Conservation (phyloP, 2,797 vertebrate species). For the Zenarchopterus dispar region DNA sequence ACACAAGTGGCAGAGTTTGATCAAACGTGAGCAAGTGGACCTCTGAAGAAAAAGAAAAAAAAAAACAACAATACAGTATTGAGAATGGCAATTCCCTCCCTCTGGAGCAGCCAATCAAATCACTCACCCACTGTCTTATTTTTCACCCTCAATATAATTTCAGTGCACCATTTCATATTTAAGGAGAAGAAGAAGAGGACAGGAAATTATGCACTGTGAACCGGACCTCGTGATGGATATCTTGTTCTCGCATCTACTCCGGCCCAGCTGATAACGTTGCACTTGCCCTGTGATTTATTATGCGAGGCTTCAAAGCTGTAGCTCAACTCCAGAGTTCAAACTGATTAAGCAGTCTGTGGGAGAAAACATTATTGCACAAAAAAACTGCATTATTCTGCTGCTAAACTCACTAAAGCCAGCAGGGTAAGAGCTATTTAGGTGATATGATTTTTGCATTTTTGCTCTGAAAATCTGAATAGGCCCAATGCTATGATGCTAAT, state of each 20-base stretch:
- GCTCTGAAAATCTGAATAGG: too few relatives aligned
- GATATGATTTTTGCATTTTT: too few relatives aligned
- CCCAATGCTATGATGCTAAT: too few relatives aligned
- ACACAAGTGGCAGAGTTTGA: not conserved
- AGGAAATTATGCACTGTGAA: constrained; percentile 43
- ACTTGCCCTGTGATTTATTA: constrained; percentile 51
- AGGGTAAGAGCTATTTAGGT: constrained; percentile 6
- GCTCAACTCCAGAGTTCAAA: constrained; percentile 47
- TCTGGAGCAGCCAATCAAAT: not conserved
- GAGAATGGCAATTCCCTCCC: not conserved
- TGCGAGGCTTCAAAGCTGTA: constrained; percentile 42
- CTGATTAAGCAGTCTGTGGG: constrained; percentile 33
- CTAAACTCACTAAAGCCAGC: constrained; percentile 13
- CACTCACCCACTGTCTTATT: not conserved
- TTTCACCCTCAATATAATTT: constrained; percentile 1
- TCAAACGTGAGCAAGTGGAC: not conserved
- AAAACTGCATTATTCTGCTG: constrained; percentile 12
- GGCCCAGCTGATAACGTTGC: constrained; percentile 23
- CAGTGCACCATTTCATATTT: constrained; percentile 34
- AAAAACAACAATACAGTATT: not conserved
- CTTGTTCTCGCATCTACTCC: constrained; percentile 30
- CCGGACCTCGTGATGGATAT: constrained; percentile 41
- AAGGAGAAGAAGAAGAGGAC: constrained; percentile 35
- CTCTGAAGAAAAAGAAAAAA: too few relatives aligned
- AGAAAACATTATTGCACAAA: not conserved